Evolutionary conservation across 2,888 invertebrate species (phyloP).

Genomic region (Emmelina monodactyla): DNA sequence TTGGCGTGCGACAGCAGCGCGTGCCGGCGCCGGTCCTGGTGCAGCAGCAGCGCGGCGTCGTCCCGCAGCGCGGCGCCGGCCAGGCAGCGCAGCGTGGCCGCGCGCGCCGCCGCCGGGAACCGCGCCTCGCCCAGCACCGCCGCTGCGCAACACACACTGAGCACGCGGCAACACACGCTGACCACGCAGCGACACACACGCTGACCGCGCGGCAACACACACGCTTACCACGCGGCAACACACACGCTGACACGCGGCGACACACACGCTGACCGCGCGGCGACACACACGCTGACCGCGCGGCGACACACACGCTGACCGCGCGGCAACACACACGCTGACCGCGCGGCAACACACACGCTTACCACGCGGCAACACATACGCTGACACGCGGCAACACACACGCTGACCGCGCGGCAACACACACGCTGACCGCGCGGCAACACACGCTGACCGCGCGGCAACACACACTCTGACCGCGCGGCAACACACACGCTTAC

Average conservation of each 20-base stretch:
- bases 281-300: too few species aligned
- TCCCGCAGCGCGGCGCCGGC: constrained; percentile 84
- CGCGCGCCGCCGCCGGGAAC: constrained; percentile 68
- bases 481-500: too few species aligned
- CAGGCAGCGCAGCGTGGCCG: constrained; percentile 74
- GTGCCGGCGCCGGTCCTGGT: constrained; percentile 89
- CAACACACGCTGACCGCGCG: too few species aligned
- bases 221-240: background rate
- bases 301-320: too few species aligned
- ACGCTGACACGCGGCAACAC: too few species aligned
- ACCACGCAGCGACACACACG: constrained; percentile 16
- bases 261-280: too few species aligned
- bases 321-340: too few species aligned
- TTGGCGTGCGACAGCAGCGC: constrained; percentile 87
- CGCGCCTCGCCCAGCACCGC: constrained; percentile 52
- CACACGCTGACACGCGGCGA: background rate
- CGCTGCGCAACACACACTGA: background rate
- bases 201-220: background rate
- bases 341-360: too few species aligned
- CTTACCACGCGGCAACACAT: too few species aligned
- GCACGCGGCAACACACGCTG: constrained; percentile 11
- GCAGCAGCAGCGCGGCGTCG: constrained; percentile 86
- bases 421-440: too few species aligned
- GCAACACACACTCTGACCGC: too few species aligned
- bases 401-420: too few species aligned